Base-by-base conservation (phyloP, 2,888 invertebrate species). In the Caenorhabditis sp. region DNA sequence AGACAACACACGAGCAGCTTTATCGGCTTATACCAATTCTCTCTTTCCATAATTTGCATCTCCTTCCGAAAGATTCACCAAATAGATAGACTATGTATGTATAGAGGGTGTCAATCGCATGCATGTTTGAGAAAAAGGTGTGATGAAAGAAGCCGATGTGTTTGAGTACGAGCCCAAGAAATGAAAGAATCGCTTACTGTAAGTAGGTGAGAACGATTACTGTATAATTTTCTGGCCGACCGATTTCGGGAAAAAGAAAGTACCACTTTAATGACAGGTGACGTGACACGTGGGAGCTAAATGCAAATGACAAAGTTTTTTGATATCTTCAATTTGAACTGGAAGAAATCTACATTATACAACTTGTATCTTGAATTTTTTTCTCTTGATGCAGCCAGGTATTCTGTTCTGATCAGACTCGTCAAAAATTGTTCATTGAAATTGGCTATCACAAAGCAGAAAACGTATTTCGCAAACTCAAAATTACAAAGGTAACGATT, bases 141-240 rank as follows among this genome's bases (percentile, higher is more conserved):
- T 56, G 39, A 56, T 66, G 48, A 66, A 70, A 41, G 8, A n/a
- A 17, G 11, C 59, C 70, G 70, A 52, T 17, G 7, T 68, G 39
- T 70, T 70, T 70, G 70, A 15, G 46, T 7, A 52, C 22, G 6
- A 9, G 27, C 43, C 41, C 35, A 43, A 15, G 39, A n/a, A 20
- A 9, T 20, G 20, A 35, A 39, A 35, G 59, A 61, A 70, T 70
- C 53, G 59, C 50, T 68, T 68, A 58, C 68, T 59, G 24, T 35
- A 30, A 58, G 59, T 35, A 35, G 70, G 70, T 70, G 70, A 15
- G 70, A 70, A 59, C 70, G 70, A 70, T 70, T 59, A 53, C 20
- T 35, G 35, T 13, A 20, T 8, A 35, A 15, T 35, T 22, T 32
- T 52, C 17, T n/a, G n/a, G n/a, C n/a, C n/a, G n/a, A 43, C 43